Conservation (phyloP, 2,888 invertebrate species). For the Halictus quadricinctus region DNA sequence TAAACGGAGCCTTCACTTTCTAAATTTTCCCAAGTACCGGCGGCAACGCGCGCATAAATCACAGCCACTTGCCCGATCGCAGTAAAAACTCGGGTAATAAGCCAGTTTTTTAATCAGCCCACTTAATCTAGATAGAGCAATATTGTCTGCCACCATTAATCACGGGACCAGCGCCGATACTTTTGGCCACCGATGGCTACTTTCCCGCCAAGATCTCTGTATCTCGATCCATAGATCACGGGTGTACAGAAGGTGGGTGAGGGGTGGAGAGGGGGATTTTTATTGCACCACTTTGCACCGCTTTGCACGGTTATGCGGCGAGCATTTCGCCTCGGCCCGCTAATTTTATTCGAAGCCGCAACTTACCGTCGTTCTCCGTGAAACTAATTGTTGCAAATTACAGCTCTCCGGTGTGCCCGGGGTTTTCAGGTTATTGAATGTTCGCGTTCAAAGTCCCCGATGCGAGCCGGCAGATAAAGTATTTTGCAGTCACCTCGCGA, state of each 20-base stretch:
- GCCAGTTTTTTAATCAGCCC: conserved; percentile 6
- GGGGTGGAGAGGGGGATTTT: neutral
- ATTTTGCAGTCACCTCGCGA: neutral
- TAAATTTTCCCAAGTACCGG: conserved; percentile 4
- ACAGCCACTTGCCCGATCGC: neutral
- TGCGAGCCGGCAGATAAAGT: conserved; percentile 10
- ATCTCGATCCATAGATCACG: conserved; percentile 14
- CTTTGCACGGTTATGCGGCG: conserved; percentile 8
- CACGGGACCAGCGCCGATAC: neutral
- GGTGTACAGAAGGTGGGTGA: neutral
- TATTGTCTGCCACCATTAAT: conserved; percentile 13
- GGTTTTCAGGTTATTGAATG: conserved; percentile 4
- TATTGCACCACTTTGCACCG: neutral
- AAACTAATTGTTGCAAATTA: conserved; percentile 21
- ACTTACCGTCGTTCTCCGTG: neutral
- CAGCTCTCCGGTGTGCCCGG: neutral
- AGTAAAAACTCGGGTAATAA: conserved; percentile 5
- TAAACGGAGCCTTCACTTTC: conserved; percentile 4
- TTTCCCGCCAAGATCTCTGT: conserved; percentile 3
- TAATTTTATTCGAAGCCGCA: conserved; percentile 17
- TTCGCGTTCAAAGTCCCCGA: conserved; percentile 4
- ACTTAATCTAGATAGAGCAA: neutral
- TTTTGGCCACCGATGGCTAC: conserved; percentile 1
- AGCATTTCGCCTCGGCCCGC: neutral
- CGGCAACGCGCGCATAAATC: neutral